These are phyloP conservation scores for Drosophila falleni DNA, from an alignment of 2,888 invertebrate species.

Conservation along the genomic window DNA sequence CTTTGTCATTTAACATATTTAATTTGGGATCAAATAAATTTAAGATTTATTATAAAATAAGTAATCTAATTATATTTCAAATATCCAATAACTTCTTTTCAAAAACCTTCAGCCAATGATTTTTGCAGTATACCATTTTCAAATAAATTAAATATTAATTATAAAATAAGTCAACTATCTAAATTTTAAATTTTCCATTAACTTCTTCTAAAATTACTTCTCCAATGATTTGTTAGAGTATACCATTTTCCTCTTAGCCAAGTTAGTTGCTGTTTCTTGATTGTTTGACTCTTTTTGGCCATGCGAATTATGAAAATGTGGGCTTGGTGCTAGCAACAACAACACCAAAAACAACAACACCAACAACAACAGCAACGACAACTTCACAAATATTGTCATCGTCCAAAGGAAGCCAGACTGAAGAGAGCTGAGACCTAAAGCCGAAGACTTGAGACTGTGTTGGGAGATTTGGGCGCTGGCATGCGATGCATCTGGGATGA, in stretches of 20 bases:
- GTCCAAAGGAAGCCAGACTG: slow-evolving; percentile 25
- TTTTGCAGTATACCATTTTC: slow-evolving; percentile 17
- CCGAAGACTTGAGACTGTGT: slow-evolving; percentile 32
- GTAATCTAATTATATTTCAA: too few relatives aligned
- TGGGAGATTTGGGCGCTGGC: slow-evolving; percentile 51
- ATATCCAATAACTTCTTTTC: too few relatives aligned
- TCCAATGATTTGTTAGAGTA: slow-evolving; percentile 16
- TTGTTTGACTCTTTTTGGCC: slow-evolving; percentile 50
- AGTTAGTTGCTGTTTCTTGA: slow-evolving; percentile 14
- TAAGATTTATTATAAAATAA: too few relatives aligned
- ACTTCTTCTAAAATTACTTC: neutral
- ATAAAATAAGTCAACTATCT: too few relatives aligned
- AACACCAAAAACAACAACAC: slow-evolving; percentile 20
- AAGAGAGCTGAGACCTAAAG: slow-evolving; percentile 38
- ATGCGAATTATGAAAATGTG: slow-evolving; percentile 78
- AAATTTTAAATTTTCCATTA: too few relatives aligned
- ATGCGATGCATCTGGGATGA: slow-evolving; percentile 50
- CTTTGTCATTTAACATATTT: too few relatives aligned
- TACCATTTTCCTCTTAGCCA: neutral
- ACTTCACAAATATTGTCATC: slow-evolving; percentile 60
- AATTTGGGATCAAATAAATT: too few relatives aligned
- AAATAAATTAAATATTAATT: too few relatives aligned
- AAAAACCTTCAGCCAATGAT: too few relatives aligned
- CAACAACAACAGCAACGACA: slow-evolving; percentile 26
- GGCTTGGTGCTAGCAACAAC: slow-evolving; percentile 65